Evolutionary conservation across 2,888 invertebrate species (phyloP), one percentile per base, ranked within the genome.

Genomic region (Callosobruchus maculatus): DNA sequence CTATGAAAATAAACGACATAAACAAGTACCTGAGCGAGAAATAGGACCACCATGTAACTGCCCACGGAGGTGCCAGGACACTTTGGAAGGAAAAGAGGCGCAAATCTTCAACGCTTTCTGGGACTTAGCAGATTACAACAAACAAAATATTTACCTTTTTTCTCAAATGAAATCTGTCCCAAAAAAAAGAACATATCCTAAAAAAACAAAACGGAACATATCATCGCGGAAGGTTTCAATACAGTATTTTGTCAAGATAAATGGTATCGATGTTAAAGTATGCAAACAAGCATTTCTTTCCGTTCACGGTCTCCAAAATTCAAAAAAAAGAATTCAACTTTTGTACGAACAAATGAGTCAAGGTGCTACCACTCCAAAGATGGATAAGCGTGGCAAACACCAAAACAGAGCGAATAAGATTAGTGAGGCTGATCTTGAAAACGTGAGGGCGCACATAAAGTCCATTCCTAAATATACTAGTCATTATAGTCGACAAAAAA

Each of bases 401-500:
- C 3, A 30, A 30, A 30, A 30, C 9, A 3, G 30, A 5, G 4
- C 30, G 9, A 30, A 30, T 30, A 30, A 9, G 9, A 30, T 9
- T 9, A 3, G 4, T 9, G 30, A 3, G 3, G 30, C 3, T 3
- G 9, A 30, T 30, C 9, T 30, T n/a, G 22, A 70, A 18, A 20
- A 22, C 26, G 49, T 30, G 21, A 71, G 71, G 21, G 26, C 2
- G 26, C n/a, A 31, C 30, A 30, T 3, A 9, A 71, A 49, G 7
- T 22, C 30, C 9, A 30, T 30, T 30, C 30, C 30, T 5, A 30
- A 30, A 9, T 30, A 74, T 22, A 20, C 22, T 13, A 77, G 75
- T 67, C 77, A 79, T 67, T 75, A 78, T 72, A 77, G 74, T 74
- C 71, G 75, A 71, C 20, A 70, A 66, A 68, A 74, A 68, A 77